A percentile compares a stretch with the other conserved stretches of the same genome.
Conservation (phyloP, 2,888 invertebrate species). For the Phanerotoma sp. region DNA sequence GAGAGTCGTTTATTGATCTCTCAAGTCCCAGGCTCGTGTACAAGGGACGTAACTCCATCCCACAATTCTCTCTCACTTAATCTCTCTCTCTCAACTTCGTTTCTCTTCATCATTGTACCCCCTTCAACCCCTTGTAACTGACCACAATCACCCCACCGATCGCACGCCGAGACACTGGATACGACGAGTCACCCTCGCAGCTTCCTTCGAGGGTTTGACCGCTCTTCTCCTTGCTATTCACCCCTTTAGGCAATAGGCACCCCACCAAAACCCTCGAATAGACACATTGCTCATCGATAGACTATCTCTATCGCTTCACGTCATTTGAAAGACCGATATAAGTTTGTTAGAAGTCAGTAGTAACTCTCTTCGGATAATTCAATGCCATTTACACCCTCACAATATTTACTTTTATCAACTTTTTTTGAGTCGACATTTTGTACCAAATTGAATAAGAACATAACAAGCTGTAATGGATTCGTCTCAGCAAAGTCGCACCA, state of each 20-base stretch:
- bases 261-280: conserved; percentile 17
- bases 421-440: too few species aligned
- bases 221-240: not conserved
- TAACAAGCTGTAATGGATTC: too few species aligned
- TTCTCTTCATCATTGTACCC: conserved; percentile 41
- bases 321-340: not conserved
- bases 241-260: conserved; percentile 28
- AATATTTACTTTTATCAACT: too few species aligned
- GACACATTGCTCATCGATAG: conserved; percentile 4
- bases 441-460: too few species aligned
- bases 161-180: conserved; percentile 54
- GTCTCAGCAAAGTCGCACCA: too few species aligned
- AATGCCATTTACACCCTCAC: too few species aligned
- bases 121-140: conserved; percentile 46
- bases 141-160: conserved; percentile 53
- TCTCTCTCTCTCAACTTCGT: conserved; percentile 40
- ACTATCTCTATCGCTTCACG: not conserved
- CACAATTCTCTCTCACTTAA: conserved; percentile 40
- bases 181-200: conserved; percentile 50
- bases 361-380: too few species aligned
- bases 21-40: conserved; percentile 56
- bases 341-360: too few species aligned
- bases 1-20: conserved; percentile 59
- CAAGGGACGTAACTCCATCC: conserved; percentile 50
- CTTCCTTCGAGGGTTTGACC: conserved; percentile 33